Percentiles rank a stretch among this genome's conserved stretches.
phyloP scores from a whole-genome alignment of 2,888 invertebrate species.

The Spisula solida region DNA sequence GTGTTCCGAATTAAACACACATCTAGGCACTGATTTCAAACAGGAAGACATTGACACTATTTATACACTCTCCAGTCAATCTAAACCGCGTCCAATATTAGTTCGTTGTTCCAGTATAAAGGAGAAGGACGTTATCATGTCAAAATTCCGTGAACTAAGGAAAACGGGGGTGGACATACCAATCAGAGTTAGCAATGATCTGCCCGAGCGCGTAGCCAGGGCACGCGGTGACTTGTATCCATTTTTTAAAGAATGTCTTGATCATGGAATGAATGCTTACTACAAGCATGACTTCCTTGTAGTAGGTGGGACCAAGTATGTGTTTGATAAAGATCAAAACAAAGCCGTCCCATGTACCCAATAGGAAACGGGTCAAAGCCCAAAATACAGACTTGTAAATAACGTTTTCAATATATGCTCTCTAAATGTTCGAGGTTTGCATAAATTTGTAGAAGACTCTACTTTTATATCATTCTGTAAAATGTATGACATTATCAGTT shows the following conservation, averaged over 20 bases:
- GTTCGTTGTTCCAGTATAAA: constrained; percentile 13
- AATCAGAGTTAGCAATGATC: constrained; percentile 27
- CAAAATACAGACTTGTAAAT: constrained; percentile 26
- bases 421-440: constrained; percentile 36
- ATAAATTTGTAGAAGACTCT: too few species aligned
- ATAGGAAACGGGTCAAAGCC: constrained; percentile 39
- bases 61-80: constrained; percentile 20
- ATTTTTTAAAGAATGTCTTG: constrained; percentile 29
- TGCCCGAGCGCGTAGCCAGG: constrained; percentile 18
- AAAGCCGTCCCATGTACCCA: constrained; percentile 5
- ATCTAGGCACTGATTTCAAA: too few species aligned
- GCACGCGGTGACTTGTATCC: constrained; percentile 24
- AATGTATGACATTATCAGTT: too few species aligned
- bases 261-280: background rate
- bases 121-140: constrained; percentile 23
- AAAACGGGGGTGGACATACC: background rate
- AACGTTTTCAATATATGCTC: too few species aligned
- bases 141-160: background rate
- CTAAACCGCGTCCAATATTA: constrained; percentile 24
- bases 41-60: too few species aligned
- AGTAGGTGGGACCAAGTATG: constrained; percentile 21
- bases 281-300: constrained; percentile 31
- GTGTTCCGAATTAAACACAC: too few species aligned
- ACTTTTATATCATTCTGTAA: too few species aligned
- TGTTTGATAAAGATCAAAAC: constrained; percentile 26